Base-by-base conservation (phyloP, 2,888 invertebrate genomes). In the Eilema sororculum region DNA sequence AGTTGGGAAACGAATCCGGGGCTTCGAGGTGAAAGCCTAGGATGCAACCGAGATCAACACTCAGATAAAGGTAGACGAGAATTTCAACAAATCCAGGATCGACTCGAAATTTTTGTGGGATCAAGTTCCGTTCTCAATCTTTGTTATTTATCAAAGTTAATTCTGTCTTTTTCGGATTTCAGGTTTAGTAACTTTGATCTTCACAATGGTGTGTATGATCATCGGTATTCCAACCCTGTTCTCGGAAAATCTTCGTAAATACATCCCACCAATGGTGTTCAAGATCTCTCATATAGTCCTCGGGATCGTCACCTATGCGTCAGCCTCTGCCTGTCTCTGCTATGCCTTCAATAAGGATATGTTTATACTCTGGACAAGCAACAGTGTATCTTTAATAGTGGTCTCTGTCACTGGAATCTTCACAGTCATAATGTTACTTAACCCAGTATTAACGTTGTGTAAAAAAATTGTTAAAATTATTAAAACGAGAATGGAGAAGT, bases 131-230 rank as follows among this genome's bases (percentile, higher is more conserved):
- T 52, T n/a, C n/a, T 20, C 0, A 20, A 52, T 52, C 46, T 52
- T 46, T 52, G n/a, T 52, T 52, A 52, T 52, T n/a, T 52, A 52
- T n/a, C n/a, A 52, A 62, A 62, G 20, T 9, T 62, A 37, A 62
- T 13, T 6, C 28, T 10, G 13, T 65, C 6, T 20, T 20, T n/a
- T 41, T 69, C 12, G 71, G 28, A 41, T 86, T 85, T 0, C 87
- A 91, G 91, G 83, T 0, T 78, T 89, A 28, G 87, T 87, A 0
- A 86, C 91, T 8, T 20, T 91, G 52, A 83, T 90, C n/a, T 89
- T 90, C 70, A 90, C 90, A 12, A 22, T 46, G 8, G 77, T 85
- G 3, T 85, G 85, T 59, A 78, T 91, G 8, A 59, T 87, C 66
- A 86, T 88, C 65, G 91, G 91, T 0, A 68, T 89, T 2, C 73